These are phyloP conservation scores for Musca vetustissima DNA, from an alignment of 1,140 invertebrate genomes.

Conservation along the genomic window DNA sequence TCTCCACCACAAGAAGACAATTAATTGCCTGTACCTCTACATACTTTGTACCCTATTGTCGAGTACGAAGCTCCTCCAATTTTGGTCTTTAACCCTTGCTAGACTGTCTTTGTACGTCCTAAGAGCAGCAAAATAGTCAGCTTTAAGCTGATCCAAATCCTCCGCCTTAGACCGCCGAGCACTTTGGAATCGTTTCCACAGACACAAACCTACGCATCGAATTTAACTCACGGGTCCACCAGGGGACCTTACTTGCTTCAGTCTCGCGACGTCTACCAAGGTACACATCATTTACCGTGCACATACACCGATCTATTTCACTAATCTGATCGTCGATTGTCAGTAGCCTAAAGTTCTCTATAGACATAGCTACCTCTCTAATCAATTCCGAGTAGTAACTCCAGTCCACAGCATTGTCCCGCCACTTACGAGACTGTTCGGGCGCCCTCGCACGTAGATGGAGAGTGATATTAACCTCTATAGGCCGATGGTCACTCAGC, in stretches of 20 bases:
- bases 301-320: neutral
- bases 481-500: conserved; percentile 11
- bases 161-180: neutral
- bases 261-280: neutral
- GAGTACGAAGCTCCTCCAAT: conserved; percentile 5
- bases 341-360: neutral
- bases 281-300: neutral
- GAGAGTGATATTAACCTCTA: neutral
- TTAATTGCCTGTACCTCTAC: neutral
- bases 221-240: neutral
- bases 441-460: no score
- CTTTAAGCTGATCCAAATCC: neutral
- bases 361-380: neutral
- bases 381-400: neutral
- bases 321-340: neutral
- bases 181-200: neutral
- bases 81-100: neutral
- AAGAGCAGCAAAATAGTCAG: neutral
- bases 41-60: conserved; percentile 17
- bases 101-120: no score
- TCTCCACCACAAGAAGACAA: neutral
- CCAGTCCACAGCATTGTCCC: neutral
- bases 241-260: neutral
- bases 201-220: neutral
- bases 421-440: neutral